Evolutionary conservation across 2,797 vertebrate species (phyloP).

Genomic region (Falco peregrinus): DNA sequence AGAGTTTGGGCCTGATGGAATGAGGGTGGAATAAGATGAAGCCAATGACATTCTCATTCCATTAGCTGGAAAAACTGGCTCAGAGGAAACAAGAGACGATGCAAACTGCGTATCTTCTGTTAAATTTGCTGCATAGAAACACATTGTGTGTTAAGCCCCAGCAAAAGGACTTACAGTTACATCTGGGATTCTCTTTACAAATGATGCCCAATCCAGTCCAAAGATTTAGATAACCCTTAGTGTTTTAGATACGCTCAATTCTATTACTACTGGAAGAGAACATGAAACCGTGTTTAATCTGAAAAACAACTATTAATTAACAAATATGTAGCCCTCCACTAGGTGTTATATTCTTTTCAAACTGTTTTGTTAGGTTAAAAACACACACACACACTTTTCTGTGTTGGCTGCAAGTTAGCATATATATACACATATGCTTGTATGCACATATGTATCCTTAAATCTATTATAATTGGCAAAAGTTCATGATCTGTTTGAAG

Average conservation of each 20-base stretch:
- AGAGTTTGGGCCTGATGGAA: slow-evolving; percentile 6
- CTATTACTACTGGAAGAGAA: background rate
- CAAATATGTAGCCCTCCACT: background rate
- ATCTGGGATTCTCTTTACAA: background rate
- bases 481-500: background rate
- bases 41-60: slow-evolving; percentile 39
- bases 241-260: background rate
- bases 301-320: background rate
- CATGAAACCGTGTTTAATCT: background rate
- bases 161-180: background rate
- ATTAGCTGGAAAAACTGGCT: slow-evolving; percentile 48
- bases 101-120: background rate
- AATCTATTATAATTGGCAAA: background rate
- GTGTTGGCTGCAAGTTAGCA: background rate
- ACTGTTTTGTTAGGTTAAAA: background rate
- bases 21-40: slow-evolving; percentile 37
- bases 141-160: background rate
- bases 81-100: background rate
- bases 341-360: background rate
- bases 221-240: background rate
- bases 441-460: background rate
- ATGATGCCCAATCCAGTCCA: background rate
- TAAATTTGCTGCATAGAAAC: slow-evolving; percentile 16
- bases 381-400: background rate
- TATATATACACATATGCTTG: background rate